Conservation (phyloP, 1,140 invertebrate genomes). For the Acyrthosiphon pisum region DNA sequence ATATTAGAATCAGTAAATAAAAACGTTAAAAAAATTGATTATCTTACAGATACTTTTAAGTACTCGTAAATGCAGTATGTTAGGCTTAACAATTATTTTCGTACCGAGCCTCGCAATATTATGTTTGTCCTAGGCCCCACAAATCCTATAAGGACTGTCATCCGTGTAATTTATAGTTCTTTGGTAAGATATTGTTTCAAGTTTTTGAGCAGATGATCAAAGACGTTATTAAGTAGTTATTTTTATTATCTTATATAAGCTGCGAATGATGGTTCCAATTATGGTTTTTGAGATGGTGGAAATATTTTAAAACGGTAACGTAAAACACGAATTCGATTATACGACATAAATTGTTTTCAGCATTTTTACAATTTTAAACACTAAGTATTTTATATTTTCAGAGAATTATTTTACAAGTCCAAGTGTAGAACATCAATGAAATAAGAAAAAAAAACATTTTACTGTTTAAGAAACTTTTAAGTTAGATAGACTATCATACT, state of each 20-base stretch:
- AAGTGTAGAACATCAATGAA: neutral
- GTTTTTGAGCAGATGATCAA: neutral
- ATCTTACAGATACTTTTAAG: neutral
- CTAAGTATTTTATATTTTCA: neutral
- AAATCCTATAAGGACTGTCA: neutral
- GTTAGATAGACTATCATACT: no score
- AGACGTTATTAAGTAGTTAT: neutral
- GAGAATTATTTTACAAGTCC: neutral
- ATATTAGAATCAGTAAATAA: neutral
- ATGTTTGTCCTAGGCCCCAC: neutral
- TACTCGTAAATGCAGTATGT: neutral
- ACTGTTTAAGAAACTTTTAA: neutral
- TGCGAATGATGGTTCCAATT: neutral
- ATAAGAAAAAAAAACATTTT: neutral
- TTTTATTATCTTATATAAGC: neutral
- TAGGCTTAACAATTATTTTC: neutral
- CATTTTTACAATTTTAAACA: neutral
- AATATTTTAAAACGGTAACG: neutral
- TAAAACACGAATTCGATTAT: neutral
- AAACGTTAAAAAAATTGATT: neutral
- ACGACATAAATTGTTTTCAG: neutral
- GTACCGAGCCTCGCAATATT: no score
- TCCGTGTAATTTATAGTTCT: neutral
- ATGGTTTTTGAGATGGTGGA: neutral
- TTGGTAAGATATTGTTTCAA: neutral